Evolutionary conservation across 2,113 vertebrate species (phyloP).

Genomic region (Pogona vitticeps): DNA sequence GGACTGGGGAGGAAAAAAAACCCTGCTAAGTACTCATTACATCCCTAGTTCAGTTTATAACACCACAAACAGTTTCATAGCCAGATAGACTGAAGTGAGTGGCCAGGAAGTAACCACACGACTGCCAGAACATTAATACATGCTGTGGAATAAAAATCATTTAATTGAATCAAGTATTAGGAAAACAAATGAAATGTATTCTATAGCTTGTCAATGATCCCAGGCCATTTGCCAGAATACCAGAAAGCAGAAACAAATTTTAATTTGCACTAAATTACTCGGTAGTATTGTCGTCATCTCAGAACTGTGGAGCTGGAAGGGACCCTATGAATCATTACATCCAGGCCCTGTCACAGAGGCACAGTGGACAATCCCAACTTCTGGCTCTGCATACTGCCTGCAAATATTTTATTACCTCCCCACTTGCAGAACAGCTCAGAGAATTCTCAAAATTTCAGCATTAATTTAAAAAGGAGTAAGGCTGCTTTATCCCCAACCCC

Average conservation of each 20-base stretch:
- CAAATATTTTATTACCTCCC: neutral
- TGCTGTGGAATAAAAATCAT: neutral
- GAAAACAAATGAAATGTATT: neutral
- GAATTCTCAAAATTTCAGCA: neutral
- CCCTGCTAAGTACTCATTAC: no score
- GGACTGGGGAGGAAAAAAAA: no score
- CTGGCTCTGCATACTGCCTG: neutral
- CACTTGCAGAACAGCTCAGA: neutral
- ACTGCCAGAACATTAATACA: neutral
- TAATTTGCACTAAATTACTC: neutral
- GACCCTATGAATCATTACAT: no score
- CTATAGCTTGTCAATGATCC: neutral
- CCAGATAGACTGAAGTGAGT: neutral
- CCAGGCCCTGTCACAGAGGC: no score
- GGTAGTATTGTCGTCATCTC: neutral
- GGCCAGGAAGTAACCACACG: neutral
- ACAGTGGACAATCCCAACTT: no score
- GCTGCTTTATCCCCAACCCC: neutral
- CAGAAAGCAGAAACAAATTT: neutral
- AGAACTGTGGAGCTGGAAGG: no score
- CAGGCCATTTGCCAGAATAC: neutral
- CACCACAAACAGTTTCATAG: neutral
- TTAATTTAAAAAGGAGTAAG: neutral
- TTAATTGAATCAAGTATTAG: neutral
- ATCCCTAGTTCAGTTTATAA: neutral